Conservation (phyloP, 2,113 vertebrate species). For the Apodemus speciosus region DNA sequence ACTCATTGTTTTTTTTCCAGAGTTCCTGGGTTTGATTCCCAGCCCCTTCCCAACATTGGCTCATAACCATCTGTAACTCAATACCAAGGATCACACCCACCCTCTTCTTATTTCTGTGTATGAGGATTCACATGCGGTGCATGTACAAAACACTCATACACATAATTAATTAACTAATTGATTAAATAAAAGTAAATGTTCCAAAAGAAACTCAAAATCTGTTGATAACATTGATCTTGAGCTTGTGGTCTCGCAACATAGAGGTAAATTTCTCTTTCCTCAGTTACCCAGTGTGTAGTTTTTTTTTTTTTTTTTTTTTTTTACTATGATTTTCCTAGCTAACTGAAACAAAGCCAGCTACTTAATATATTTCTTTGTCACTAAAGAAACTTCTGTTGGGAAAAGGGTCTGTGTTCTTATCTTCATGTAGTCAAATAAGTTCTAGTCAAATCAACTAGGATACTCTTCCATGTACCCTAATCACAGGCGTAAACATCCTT, state of each 20-base stretch:
- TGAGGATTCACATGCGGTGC: background rate
- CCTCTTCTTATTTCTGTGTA: background rate
- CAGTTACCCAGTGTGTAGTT: background rate
- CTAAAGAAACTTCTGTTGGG: background rate
- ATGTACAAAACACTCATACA: background rate
- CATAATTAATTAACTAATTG: background rate
- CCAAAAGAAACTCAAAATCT: background rate
- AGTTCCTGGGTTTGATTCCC: background rate
- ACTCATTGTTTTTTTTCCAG: no score
- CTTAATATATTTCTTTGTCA: background rate
- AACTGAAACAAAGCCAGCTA: background rate
- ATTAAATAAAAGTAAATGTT: background rate
- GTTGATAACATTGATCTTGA: background rate
- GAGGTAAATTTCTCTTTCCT: background rate
- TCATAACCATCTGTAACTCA: no score
- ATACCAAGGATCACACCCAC: background rate
- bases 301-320: background rate
- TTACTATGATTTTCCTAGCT: fast-evolving
- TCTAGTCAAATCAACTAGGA: background rate
- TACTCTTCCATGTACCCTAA: background rate
- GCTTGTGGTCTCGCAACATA: background rate
- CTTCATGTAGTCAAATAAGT: background rate
- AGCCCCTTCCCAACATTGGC: background rate
- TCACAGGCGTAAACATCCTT: background rate
- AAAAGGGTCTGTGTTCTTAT: background rate